Base-by-base conservation (phyloP, 2,113 vertebrate genomes). In the Rattus norvegicus region DNA sequence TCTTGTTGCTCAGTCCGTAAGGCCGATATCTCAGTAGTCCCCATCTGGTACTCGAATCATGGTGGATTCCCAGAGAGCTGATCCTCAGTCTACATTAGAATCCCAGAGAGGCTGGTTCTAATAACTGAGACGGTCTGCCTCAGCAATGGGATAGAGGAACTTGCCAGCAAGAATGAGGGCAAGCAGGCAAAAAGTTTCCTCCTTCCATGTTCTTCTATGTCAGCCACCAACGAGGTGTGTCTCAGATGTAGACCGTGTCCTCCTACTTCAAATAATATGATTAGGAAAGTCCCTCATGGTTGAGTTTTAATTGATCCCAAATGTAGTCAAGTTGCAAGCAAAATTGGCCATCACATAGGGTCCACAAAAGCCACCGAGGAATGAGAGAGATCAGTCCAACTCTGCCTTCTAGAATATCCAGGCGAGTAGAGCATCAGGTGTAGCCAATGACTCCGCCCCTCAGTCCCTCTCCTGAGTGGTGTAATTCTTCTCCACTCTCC, bases 391-490 rank as follows among this genome's bases (percentile, higher is more conserved):
- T 19, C 13, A 17, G 5, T 14, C 56, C 30, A 30, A 1, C 83
- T 28, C n/a, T 49, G 6, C 43, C 36, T 75, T 39, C 70, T 33
- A 63, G 80, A n/a, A n/a, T 63, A 28, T n/a, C 16, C 56, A 3
- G 17, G 69, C 47, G 73, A 1, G 3, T 9, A 26, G 28, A 49
- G n/a, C 77, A 39, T 33, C 73, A 39, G 30, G 19, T 43, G 2
- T 26, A 2, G 0, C 47, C 61, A 49, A 5, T 7, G 26, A 19
- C 36, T 87, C 61, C 0, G 10, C 22, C 28, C 19, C 28, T 61
- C 49, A 7, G 91, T 47, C 59, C 52, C 2, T 8, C 84, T 61
- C 75, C 88, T 90, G n/a, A 0, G n/a, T 10, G n/a, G n/a, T 43
- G 43, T 72, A 36, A 36, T 24, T 72, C 65, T 1, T 65, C 47